Conservation (phyloP, 2,113 vertebrate genomes). For the Plecturocebus donacophilus region DNA sequence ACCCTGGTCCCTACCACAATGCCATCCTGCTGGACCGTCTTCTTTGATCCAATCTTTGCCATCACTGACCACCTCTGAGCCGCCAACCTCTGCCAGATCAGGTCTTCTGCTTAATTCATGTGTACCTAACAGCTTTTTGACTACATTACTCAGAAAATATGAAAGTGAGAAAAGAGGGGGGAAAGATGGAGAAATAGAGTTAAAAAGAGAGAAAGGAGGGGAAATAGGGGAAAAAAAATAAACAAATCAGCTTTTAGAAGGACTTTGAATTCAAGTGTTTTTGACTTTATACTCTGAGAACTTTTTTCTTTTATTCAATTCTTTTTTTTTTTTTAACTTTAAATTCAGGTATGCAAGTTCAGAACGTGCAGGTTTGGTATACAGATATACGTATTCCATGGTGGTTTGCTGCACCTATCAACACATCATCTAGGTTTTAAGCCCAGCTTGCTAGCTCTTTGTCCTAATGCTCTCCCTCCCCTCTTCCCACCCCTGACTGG, state of each 20-base stretch:
- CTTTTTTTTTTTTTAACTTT: too few species aligned
- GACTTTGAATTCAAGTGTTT: background rate
- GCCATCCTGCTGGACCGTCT: rapidly evolving
- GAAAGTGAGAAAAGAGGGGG: background rate
- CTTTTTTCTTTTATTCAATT: background rate
- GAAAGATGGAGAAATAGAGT: background rate
- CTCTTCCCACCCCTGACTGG: too few species aligned
- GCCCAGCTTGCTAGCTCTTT: too few species aligned
- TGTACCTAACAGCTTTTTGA: background rate
- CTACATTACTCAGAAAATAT: background rate
- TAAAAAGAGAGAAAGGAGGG: background rate
- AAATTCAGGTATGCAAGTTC: too few species aligned
- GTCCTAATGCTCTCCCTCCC: too few species aligned
- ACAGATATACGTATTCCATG: too few species aligned
- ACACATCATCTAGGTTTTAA: too few species aligned
- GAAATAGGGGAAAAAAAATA: background rate
- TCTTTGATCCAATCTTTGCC: too few species aligned
- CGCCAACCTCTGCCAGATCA: background rate
- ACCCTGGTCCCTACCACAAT: background rate
- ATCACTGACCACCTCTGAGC: background rate
- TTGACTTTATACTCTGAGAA: background rate
- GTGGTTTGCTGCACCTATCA: too few species aligned
- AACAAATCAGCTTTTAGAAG: background rate
- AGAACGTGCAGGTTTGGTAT: too few species aligned
- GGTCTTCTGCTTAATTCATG: background rate